Base-by-base conservation (phyloP, 2,888 invertebrate genomes). In the Ichneumoninae sp. region DNA sequence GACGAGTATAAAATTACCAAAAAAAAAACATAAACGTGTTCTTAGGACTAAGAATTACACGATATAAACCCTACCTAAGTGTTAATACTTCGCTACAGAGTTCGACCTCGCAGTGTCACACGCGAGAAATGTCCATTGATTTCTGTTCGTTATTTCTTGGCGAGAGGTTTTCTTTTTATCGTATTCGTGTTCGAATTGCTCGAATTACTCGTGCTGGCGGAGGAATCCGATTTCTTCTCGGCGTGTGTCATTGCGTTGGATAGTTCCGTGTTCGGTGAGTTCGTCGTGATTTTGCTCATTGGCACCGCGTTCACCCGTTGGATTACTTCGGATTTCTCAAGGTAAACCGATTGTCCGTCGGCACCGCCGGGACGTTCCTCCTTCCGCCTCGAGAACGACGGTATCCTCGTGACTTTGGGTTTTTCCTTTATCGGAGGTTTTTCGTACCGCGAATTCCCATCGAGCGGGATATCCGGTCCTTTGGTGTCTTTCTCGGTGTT, bases 371-470 rank as follows among this genome's bases (percentile, higher is more conserved):
- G 66, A 73, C 75, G 81, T 47, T 90, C 92, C 36, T 91, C 91
- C 65, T 88, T 87, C 60, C 88, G 88, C 30, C 89, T 86, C 1
- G 92, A 90, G 63, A 92, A 90, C 33, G 92, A 92, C 3, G 92
- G 92, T 22, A 92, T 92, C 83, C 91, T 89, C 52, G 91, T 92
- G 36, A 92, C 88, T 74, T 89, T 92, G 8, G 92, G 91, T 82
- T 92, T 92, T 50, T 92, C 92, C 83, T 88, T 91, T 26, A 92
- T 70, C 4, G 90, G 88, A 0, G 92, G 91, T 78, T 89, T 92
- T 54, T 92, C 89, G 26, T 36, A 52, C 0, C 78, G 83, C 19
- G 73, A 26, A 54, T 60, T 65, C 5, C 76, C 73, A 47, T 81
- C 76, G 47, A 60, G 54, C 26, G 78, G 81, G 52, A 79, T 65